phyloP scores from a whole-genome alignment of 2,113 vertebrate species.

The Poeciliopsis retropinna region DNA sequence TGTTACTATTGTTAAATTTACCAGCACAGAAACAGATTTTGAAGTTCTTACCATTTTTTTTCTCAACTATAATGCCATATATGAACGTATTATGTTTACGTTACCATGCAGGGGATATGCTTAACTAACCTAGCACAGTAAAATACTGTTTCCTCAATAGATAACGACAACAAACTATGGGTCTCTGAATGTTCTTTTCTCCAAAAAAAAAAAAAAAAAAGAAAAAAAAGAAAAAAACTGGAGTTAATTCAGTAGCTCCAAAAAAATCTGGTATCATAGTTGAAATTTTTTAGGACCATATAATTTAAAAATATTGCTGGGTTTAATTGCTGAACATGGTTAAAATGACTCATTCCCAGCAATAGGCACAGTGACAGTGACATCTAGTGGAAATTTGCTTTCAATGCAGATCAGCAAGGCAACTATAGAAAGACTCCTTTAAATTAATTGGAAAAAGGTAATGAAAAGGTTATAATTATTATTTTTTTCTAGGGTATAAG shows the following conservation, averaged over 20 bases:
- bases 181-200: not conserved
- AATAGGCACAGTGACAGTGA: constrained; percentile 33
- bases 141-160: not conserved
- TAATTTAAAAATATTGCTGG: too few relatives aligned
- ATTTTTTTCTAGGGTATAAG: constrained; percentile 86
- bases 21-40: too few relatives aligned
- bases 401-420: constrained; percentile 13
- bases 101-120: not conserved
- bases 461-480: not conserved
- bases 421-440: not conserved
- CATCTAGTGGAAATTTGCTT: constrained; percentile 65
- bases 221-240: too few relatives aligned
- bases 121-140: not conserved
- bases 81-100: too few relatives aligned
- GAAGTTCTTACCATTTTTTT: too few relatives aligned
- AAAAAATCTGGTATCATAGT: not conserved
- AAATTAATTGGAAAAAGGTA: not conserved
- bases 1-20: too few relatives aligned
- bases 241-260: not conserved
- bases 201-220: too few relatives aligned
- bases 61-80: too few relatives aligned
- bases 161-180: not conserved
- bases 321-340: not conserved
- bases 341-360: not conserved
- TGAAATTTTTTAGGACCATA: not conserved